Base-by-base conservation (phyloP, 2,888 invertebrate species). In the Protonemura montana region DNA sequence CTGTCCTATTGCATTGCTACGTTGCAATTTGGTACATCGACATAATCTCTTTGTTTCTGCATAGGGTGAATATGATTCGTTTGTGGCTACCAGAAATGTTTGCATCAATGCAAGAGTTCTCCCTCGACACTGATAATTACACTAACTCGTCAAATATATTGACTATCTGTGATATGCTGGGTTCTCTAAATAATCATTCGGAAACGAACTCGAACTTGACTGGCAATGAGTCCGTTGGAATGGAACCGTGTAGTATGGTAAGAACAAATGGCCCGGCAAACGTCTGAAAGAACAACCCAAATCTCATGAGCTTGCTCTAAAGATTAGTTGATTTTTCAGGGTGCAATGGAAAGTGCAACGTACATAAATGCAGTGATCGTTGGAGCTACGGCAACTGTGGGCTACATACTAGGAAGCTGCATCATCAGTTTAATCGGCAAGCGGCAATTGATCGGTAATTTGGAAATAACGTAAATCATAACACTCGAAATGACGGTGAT, bases 11-110 rank as follows among this genome's bases (percentile, higher is more conserved):
- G 21, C 76, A 25, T 7, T 76, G 76, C 5, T 76, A 25, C 26
- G 26, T 6, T 76, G n/a, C n/a, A n/a, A n/a, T n/a, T n/a, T n/a
- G n/a, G n/a, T n/a, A n/a, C n/a, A n/a, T n/a, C n/a, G n/a, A n/a
- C n/a, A n/a, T n/a, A 25, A 28, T 7, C n/a, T 82, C 86, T 1
- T 89, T 88, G 82, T 82, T 85, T 88, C 80, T 76, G 89, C 90
- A 26, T 91, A 95, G 96, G 41, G 92, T 95, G 88, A 97, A 97
- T 89, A 96, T 97, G 0, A 92, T 97, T 77, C 95, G 97, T 26
- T 93, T 97, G 35, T 97, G 97, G 97, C 93, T 97, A 88, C 97
- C 97, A 0, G 96, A 97, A 90, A 92, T 98, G 26, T 97, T 97
- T 88, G 94, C 95, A 85, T 95, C 91, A 0, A 87, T 89, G 78